Evolutionary conservation across 2,888 invertebrate species (phyloP).

Genomic region (Agapostemon virescens): DNA sequence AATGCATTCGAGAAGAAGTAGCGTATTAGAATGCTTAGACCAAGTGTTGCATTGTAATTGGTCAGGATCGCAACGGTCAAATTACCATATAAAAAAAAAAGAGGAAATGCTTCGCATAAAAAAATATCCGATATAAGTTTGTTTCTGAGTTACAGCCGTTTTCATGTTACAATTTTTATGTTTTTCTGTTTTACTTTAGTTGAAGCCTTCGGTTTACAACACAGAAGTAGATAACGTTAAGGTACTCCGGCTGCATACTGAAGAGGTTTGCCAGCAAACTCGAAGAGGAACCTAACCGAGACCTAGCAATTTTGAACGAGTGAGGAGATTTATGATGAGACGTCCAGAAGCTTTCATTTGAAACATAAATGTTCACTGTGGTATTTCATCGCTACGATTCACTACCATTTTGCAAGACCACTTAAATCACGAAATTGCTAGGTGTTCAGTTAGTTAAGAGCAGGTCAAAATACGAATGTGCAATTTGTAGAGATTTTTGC

Average conservation of each 20-base stretch:
- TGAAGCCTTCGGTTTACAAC: slow-evolving; percentile 1
- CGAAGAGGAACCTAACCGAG: background rate
- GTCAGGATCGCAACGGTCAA: background rate
- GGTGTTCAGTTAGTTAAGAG: background rate
- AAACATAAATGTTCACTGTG: background rate
- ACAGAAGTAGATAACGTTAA: background rate
- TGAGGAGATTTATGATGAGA: background rate
- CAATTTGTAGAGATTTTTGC: background rate
- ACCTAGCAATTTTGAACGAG: background rate
- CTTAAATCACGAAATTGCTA: background rate
- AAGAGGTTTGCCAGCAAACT: background rate
- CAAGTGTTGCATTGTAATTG: background rate
- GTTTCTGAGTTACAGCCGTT: background rate
- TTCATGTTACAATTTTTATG: background rate
- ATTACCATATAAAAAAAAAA: background rate
- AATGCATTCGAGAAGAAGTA: background rate
- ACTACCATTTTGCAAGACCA: background rate
- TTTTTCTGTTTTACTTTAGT: background rate
- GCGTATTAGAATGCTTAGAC: background rate
- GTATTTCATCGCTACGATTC: background rate
- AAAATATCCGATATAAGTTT: background rate
- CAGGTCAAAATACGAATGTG: background rate
- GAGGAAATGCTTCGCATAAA: background rate
- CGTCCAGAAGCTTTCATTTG: background rate
- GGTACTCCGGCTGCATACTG: background rate